These are phyloP conservation scores for Calliscelio sp. DNA, from an alignment of 2,888 invertebrate genomes.

Conservation along the genomic window DNA sequence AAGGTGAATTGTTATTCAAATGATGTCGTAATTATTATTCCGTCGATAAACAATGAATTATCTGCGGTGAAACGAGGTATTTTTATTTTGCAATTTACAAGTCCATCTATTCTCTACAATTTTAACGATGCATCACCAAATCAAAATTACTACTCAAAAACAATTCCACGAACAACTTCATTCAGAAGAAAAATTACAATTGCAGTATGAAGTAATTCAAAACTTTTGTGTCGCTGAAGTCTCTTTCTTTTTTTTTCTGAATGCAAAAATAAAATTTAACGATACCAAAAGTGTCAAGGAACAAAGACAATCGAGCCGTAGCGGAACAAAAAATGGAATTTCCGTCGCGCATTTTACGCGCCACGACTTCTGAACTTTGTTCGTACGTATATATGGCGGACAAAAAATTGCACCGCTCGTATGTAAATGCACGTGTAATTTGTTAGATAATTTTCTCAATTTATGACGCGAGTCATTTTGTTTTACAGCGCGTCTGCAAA, in stretches of 20 bases:
- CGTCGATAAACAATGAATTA: no score
- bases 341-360: slow-evolving; percentile 5
- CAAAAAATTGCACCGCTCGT: slow-evolving; percentile 38
- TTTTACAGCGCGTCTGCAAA: slow-evolving; percentile 51
- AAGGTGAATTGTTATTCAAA: no score
- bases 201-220: not conserved
- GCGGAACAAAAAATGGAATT: slow-evolving; percentile 9
- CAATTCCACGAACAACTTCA: no score
- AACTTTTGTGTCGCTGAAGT: not conserved
- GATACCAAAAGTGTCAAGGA: not conserved
- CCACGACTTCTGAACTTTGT: slow-evolving; percentile 31
- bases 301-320: slow-evolving; percentile 6
- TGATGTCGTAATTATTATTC: no score
- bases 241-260: not conserved
- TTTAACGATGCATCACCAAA: not conserved
- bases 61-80: not conserved
- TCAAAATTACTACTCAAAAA: slow-evolving; percentile 4
- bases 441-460: slow-evolving; percentile 61
- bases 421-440: slow-evolving; percentile 52
- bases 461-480: slow-evolving; percentile 58
- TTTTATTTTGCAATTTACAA: slow-evolving; percentile 1
- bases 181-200: not conserved
- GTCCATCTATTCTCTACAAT: not conserved
- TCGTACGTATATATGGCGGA: not conserved
- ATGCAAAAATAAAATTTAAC: slow-evolving; percentile 10